Evolutionary conservation across 1,140 invertebrate species (phyloP).

Genomic region (Drosophila gunungcola): DNA sequence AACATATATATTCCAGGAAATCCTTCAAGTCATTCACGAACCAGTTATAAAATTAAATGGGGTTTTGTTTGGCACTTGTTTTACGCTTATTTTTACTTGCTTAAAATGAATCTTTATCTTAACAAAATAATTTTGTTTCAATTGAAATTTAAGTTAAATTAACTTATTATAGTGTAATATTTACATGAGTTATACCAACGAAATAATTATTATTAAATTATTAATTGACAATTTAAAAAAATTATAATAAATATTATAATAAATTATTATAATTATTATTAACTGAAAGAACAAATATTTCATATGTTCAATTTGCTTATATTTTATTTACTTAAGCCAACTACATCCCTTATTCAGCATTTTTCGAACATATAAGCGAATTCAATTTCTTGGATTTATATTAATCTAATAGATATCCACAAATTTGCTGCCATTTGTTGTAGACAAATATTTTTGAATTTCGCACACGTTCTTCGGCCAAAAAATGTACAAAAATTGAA

Average conservation of each 20-base stretch:
- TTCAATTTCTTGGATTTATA: conserved; percentile 33
- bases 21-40: conserved; percentile 8
- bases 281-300: background rate
- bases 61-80: background rate
- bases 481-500: conserved; percentile 47
- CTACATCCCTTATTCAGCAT: background rate
- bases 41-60: conserved; percentile 4
- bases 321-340: background rate
- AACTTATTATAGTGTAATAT: background rate
- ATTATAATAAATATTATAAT: background rate
- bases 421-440: conserved; percentile 31
- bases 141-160: background rate
- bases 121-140: background rate
- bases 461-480: conserved; percentile 53
- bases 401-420: conserved; percentile 30
- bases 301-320: background rate
- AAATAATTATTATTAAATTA: background rate
- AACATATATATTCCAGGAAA: conserved; percentile 40
- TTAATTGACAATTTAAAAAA: no score
- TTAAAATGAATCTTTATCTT: background rate
- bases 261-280: no score
- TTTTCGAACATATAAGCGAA: background rate
- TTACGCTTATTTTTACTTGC: background rate
- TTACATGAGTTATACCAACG: no score
- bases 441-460: conserved; percentile 55